phyloP scores from a whole-genome alignment of 2,113 vertebrate species.

The Notothenia coriiceps region DNA sequence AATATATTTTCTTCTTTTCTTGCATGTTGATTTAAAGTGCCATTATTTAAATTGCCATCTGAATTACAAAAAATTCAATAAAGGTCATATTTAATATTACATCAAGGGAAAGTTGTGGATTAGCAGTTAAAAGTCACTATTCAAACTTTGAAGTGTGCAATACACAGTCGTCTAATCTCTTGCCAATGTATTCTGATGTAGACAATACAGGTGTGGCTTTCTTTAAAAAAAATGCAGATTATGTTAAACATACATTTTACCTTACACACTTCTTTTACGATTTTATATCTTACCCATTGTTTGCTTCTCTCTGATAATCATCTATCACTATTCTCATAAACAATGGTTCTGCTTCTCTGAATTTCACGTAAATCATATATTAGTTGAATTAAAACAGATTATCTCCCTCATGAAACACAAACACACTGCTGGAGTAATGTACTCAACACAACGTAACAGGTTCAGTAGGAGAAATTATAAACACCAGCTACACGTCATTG shows the following conservation, averaged over 20 bases:
- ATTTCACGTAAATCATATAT: conserved; percentile 12
- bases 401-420: background rate
- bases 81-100: background rate
- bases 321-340: conserved; percentile 8
- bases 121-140: background rate
- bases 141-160: background rate
- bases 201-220: background rate
- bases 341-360: conserved; percentile 11
- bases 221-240: background rate
- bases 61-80: background rate
- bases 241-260: background rate
- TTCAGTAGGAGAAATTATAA: conserved; percentile 6
- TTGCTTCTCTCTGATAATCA: background rate
- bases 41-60: background rate
- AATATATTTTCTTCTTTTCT: background rate
- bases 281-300: background rate
- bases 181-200: background rate
- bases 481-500: conserved; percentile 20
- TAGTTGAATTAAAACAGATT: conserved; percentile 21
- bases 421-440: background rate
- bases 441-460: background rate
- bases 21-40: background rate
- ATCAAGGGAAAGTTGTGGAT: background rate
- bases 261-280: background rate
- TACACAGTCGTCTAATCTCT: background rate